A percentile compares a stretch with the other conserved stretches of the same genome.
Evolutionary conservation across 2,113 vertebrate species (phyloP).

Genomic region (Gnathonemus echidnorhynchus): DNA sequence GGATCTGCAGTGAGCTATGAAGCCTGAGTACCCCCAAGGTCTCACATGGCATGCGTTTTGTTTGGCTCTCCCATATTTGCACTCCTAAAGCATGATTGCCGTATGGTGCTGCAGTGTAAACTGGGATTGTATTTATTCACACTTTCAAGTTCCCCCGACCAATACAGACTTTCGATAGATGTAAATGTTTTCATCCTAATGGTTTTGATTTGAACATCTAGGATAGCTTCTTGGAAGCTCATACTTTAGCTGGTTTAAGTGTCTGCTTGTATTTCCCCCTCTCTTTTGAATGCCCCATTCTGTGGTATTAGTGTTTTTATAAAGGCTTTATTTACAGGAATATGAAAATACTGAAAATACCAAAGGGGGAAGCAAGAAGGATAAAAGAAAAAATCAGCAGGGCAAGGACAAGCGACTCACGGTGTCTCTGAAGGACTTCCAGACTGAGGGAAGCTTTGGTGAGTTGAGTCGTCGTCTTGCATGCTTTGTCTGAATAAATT

Average conservation of each 20-base stretch:
- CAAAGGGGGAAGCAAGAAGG: constrained; percentile 74
- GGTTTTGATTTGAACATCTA: neutral
- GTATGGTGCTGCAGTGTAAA: neutral
- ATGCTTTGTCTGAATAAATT: neutral
- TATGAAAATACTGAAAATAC: constrained; percentile 58
- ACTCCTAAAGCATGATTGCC: neutral
- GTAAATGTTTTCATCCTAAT: neutral
- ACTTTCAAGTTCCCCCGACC: neutral
- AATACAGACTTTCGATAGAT: neutral
- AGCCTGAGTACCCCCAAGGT: neutral
- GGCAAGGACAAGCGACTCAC: constrained; percentile 82
- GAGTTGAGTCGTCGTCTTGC: neutral
- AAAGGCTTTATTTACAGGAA: constrained; percentile 52
- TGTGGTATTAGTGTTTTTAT: neutral
- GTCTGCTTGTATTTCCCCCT: neutral
- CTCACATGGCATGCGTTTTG: neutral
- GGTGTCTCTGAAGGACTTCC: constrained; percentile 85
- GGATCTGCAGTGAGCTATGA: neutral
- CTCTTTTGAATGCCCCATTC: neutral
- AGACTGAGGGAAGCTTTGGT: constrained; percentile 68
- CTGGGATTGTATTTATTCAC: neutral
- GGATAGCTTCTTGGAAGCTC: neutral
- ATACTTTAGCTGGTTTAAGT: neutral
- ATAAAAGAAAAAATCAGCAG: constrained; percentile 82
- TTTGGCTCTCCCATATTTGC: neutral